Evolutionary conservation across 2,888 invertebrate species (phyloP), one percentile per base, ranked within the genome.

Genomic region (Rutpela maculata): DNA sequence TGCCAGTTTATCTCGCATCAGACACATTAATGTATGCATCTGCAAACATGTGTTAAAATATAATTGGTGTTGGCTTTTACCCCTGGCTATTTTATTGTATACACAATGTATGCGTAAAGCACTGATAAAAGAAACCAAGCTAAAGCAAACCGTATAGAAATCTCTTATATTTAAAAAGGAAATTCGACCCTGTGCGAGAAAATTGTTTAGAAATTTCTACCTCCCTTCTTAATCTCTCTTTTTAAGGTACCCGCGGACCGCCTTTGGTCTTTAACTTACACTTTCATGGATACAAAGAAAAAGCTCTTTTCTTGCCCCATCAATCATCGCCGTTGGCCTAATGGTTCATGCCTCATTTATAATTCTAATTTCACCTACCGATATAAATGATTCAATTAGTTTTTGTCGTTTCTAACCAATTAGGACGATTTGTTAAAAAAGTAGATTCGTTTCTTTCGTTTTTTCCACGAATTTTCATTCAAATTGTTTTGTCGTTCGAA

Each of bases 321-420:
- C 80, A 82, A 82, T 83, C 82, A 81, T 83, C 67, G 60, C n/a
- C 65, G 1, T 57, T 55, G 68, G 26, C 63, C 66, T 69, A 74
- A 74, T 74, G 75, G 74, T 73, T 75, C 65, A 83, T 76, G 80
- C 81, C 81, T 78, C 84, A 85, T 86, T 85, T 84, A 84, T 86
- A 81, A 84, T 84, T 84, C 84, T 83, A 85, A 86, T 86, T 86
- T 86, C 82, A 84, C 81, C 84, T 83, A 85, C 83, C 86, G 82
- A 85, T 86, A 87, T 86, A 87, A 87, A 82, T 84, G 84, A 82
- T 85, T 85, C 86, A 85, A 87, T 87, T 87, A 86, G 84, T 86
- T 86, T 84, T 85, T 85, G 84, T 86, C 85, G 81, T 81, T 82
- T 71, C 60, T 68, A 56, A 18, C 70, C 71, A 72, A 70, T 77